phyloP scores from a whole-genome alignment of 2,113 vertebrate species.

The Procavia capensis region DNA sequence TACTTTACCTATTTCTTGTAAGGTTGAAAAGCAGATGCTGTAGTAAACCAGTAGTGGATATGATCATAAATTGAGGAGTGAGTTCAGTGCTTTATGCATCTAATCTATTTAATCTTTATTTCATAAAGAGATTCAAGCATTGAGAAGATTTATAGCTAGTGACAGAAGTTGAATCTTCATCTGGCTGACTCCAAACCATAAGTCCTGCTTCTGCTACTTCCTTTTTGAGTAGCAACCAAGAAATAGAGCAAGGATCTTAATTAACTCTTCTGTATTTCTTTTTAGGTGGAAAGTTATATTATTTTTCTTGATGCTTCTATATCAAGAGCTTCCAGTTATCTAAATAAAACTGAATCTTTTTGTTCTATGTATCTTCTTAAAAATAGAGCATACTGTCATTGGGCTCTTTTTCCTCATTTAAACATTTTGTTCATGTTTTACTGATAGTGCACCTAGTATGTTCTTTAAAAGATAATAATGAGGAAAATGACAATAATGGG shows the following conservation, averaged over 20 bases:
- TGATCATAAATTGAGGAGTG: neutral
- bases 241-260: neutral
- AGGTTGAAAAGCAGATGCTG: neutral
- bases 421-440: neutral
- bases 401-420: neutral
- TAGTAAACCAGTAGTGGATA: neutral
- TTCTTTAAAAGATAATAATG: neutral
- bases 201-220: neutral
- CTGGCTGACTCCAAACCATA: neutral
- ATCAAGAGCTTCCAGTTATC: neutral
- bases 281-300: neutral
- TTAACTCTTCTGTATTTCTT: neutral
- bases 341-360: neutral
- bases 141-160: neutral
- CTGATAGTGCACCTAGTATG: neutral
- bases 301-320: neutral
- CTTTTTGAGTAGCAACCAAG: neutral
- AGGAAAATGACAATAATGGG: neutral
- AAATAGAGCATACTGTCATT: neutral
- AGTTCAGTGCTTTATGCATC: constrained; percentile 9
- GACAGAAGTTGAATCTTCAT: neutral
- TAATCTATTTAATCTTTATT: neutral
- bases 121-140: neutral
- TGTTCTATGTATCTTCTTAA: neutral
- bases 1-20: neutral